phyloP scores from a whole-genome alignment of 2,888 invertebrate genomes.

The Thereva nobilitata region DNA sequence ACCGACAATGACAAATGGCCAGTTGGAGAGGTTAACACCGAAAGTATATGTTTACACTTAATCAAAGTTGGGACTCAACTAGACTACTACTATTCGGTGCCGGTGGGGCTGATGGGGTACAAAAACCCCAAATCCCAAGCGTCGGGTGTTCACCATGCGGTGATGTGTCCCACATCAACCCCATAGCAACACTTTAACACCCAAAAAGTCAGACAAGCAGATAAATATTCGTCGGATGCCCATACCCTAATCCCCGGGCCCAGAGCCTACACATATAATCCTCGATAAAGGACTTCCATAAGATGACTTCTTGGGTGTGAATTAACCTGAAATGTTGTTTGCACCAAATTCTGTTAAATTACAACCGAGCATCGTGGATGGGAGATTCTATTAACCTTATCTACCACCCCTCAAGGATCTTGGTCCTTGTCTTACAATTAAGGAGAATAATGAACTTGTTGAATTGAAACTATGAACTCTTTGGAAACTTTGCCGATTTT shows the following conservation, averaged over 20 bases:
- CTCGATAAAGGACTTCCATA: not conserved
- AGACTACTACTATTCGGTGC: conserved; percentile 13
- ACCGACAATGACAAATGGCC: conserved; percentile 38
- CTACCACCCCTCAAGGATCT: too few species aligned
- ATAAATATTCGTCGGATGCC: conserved; percentile 1
- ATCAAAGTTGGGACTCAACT: conserved; percentile 36
- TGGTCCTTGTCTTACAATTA: too few species aligned
- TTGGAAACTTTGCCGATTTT: too few species aligned
- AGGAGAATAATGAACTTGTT: too few species aligned
- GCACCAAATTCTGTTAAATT: too few species aligned
- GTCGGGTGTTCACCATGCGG: conserved; percentile 5
- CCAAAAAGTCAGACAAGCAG: conserved; percentile 18
- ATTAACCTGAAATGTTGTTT: too few species aligned
- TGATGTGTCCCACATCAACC: conserved; percentile 23
- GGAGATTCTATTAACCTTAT: too few species aligned
- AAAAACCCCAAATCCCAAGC: conserved; percentile 2
- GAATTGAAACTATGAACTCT: too few species aligned
- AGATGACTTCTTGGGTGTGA: too few species aligned
- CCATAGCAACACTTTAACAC: conserved; percentile 14
- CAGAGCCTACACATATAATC: conserved; percentile 4
- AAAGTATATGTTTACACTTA: conserved; percentile 40
- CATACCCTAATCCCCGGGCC: conserved; percentile 18
- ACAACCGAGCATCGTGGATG: too few species aligned
- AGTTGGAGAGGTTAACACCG: conserved; percentile 39
- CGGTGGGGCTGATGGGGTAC: not conserved